These are phyloP conservation scores for Telmatochromis bifrenatus DNA, from an alignment of 2,113 vertebrate genomes.

Conservation along the genomic window DNA sequence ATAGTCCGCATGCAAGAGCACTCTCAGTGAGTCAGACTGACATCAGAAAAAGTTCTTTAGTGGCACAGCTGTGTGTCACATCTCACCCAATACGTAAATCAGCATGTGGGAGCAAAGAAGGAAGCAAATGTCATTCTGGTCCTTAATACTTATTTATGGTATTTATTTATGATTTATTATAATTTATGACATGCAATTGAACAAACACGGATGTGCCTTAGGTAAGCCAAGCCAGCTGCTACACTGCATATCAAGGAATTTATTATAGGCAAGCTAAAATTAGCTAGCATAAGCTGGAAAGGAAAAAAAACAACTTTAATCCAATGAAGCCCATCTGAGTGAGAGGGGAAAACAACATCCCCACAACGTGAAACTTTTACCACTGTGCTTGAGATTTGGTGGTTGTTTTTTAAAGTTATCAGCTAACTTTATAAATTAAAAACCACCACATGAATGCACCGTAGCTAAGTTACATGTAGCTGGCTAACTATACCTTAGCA, in stretches of 20 bases:
- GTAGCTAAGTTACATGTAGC: not conserved
- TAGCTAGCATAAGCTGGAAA: not conserved
- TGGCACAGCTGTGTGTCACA: not conserved
- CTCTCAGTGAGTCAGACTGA: not conserved
- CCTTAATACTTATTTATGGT: not conserved
- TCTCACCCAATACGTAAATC: not conserved
- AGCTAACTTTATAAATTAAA: not conserved
- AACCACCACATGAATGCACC: not conserved
- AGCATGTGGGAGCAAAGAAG: not conserved
- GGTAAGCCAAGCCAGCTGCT: not conserved
- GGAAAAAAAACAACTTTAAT: not conserved
- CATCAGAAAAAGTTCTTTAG: not conserved
- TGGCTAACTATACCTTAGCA: not conserved
- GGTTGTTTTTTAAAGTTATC: not conserved
- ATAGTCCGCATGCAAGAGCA: not conserved
- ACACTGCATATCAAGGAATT: not conserved
- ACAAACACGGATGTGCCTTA: not conserved
- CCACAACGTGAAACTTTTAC: not conserved
- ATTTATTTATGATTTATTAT: not conserved
- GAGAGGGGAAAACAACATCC: not conserved
- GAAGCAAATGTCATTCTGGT: not conserved
- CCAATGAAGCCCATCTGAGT: not conserved
- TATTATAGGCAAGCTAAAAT: not conserved
- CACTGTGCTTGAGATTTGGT: not conserved
- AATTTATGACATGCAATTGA: not conserved